phyloP scores from a whole-genome alignment of 2,888 invertebrate species.

The Anarsia innoxiella region DNA sequence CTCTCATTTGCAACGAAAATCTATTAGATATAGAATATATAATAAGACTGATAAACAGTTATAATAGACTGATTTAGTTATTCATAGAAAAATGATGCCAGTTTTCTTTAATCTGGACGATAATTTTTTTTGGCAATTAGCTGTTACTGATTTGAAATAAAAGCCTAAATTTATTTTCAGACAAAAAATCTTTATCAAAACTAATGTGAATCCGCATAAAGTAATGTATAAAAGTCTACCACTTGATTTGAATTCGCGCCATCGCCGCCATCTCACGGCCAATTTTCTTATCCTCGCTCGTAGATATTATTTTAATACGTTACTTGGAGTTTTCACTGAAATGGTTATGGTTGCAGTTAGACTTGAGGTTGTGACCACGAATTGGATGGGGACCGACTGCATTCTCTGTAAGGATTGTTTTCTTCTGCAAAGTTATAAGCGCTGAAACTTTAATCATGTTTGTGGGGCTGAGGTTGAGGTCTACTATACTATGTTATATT shows the following conservation, averaged over 20 bases:
- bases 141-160: no score
- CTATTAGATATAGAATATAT: no score
- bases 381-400: constrained; percentile 48
- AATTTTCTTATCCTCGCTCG: constrained; percentile 46
- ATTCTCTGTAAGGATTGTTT: constrained; percentile 37
- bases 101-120: no score
- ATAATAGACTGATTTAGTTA: no score
- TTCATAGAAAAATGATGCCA: no score
- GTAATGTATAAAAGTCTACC: constrained; percentile 44
- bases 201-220: no score
- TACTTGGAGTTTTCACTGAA: constrained; percentile 42
- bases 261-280: constrained; percentile 55
- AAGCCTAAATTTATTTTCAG: no score
- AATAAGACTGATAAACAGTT: no score
- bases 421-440: constrained; percentile 18
- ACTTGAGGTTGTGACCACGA: constrained; percentile 50
- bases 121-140: no score
- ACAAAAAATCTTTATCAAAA: no score
- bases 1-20: no score
- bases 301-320: constrained; percentile 55
- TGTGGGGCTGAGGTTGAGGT: neutral
- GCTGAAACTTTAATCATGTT: constrained; percentile 8
- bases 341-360: constrained; percentile 50
- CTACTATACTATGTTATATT: neutral
- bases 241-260: no score